Evolutionary conservation across 2,888 invertebrate species (phyloP).

Genomic region (Dyspetes luteomarginatus): DNA sequence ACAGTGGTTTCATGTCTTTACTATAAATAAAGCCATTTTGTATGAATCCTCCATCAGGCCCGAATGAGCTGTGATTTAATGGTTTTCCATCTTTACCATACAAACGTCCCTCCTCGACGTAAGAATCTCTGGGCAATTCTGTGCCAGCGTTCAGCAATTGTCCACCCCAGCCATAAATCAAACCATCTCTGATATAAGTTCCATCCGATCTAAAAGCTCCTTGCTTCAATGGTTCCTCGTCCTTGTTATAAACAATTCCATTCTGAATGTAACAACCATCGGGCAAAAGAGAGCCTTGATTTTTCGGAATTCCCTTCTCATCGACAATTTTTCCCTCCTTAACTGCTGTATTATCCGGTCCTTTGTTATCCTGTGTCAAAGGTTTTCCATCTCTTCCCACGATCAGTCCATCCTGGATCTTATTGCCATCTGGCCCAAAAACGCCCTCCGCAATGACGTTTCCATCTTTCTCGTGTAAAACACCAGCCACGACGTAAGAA

Average conservation of each 20-base stretch:
- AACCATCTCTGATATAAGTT: conserved; percentile 79
- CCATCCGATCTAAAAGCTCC: conserved; percentile 80
- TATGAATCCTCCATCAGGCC: conserved; percentile 77
- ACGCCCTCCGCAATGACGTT: conserved; percentile 75
- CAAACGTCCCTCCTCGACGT: conserved; percentile 78
- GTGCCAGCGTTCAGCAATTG: conserved; percentile 78
- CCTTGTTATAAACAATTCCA: conserved; percentile 77
- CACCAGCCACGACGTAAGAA: conserved; percentile 77
- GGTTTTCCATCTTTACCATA: conserved; percentile 78
- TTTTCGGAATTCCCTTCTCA: conserved; percentile 74
- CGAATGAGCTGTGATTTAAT: conserved; percentile 79
- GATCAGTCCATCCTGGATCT: conserved; percentile 79
- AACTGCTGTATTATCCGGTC: conserved; percentile 77
- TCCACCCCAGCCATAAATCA: conserved; percentile 80
- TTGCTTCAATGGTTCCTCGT: conserved; percentile 76
- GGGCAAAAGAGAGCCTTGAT: conserved; percentile 77
- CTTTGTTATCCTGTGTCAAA: conserved; percentile 79
- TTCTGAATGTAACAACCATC: conserved; percentile 80
- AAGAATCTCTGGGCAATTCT: conserved; percentile 76
- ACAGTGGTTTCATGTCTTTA: conserved; percentile 76
- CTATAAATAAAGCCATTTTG: conserved; percentile 79
- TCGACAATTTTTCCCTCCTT: conserved; percentile 80
- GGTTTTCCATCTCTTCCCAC: conserved; percentile 78
- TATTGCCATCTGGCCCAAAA: conserved; percentile 80
- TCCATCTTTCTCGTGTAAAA: conserved; percentile 77